A percentile compares a stretch with the other conserved stretches of the same genome.
Conservation (phyloP, 2,888 invertebrate genomes). For the Drosophila flavopinicola region DNA sequence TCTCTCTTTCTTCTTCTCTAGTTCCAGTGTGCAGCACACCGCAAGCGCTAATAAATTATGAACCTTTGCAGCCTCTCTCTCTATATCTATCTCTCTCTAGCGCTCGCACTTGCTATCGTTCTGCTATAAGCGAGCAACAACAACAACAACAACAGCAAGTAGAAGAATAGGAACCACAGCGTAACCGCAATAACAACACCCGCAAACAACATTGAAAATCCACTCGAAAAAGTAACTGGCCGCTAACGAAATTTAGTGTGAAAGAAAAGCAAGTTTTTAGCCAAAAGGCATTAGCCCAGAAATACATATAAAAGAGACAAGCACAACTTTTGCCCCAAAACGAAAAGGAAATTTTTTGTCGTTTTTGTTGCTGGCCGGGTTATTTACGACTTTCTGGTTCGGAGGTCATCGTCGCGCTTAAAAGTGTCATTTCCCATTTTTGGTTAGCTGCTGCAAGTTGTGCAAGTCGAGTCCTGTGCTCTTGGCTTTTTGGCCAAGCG, state of each 20-base stretch:
- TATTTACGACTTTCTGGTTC: constrained; percentile 84
- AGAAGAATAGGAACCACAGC: constrained; percentile 27
- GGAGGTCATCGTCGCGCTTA: constrained; percentile 80
- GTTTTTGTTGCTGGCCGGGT: constrained; percentile 38
- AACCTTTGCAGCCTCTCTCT: constrained; percentile 44
- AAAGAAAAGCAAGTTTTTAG: constrained; percentile 68
- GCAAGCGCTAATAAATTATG: constrained; percentile 76
- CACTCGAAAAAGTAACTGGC: constrained; percentile 66
- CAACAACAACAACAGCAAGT: background rate
- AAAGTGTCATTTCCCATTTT: constrained; percentile 80
- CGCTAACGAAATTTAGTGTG: constrained; percentile 78
- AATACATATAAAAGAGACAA: constrained; percentile 40
- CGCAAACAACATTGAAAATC: constrained; percentile 71
- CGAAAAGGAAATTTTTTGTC: constrained; percentile 61
- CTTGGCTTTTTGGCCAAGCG: constrained; percentile 50
- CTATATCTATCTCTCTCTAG: constrained; percentile 1
- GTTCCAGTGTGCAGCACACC: constrained; percentile 45
- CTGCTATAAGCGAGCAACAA: constrained; percentile 33
- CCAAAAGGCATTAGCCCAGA: constrained; percentile 73
- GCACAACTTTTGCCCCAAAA: constrained; percentile 40
- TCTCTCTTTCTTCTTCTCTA: constrained; percentile 1
- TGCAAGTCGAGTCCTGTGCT: constrained; percentile 18
- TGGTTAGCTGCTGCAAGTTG: constrained; percentile 12
- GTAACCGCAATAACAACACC: constrained; percentile 68
- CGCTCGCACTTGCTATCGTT: constrained; percentile 2